Conservation (phyloP, 1,140 invertebrate species). For the Drosophila sechellia region DNA sequence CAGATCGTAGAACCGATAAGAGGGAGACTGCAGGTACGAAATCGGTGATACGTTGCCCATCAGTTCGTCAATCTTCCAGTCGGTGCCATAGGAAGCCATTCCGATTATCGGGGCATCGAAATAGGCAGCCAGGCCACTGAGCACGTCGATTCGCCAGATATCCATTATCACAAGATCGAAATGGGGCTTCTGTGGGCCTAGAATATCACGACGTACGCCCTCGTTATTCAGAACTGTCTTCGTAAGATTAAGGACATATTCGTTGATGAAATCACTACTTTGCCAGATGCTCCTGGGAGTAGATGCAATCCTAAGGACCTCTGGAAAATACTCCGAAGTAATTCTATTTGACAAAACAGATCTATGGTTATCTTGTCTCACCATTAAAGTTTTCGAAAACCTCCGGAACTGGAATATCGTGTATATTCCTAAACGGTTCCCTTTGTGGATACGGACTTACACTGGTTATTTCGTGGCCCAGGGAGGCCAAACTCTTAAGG, state of each 20-base stretch:
- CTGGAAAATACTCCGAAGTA: neutral
- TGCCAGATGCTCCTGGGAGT: neutral
- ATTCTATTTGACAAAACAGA: no score
- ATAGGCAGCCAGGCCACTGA: conserved; percentile 16
- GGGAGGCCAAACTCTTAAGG: conserved; percentile 16
- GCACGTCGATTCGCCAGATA: conserved; percentile 14
- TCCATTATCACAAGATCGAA: conserved; percentile 30
- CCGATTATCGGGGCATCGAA: conserved; percentile 29
- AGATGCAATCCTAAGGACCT: neutral
- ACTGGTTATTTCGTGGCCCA: conserved; percentile 27
- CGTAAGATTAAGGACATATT: conserved; percentile 13
- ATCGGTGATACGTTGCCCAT: conserved; percentile 27
- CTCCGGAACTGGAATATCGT: conserved; percentile 19
- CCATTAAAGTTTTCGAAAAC: conserved; percentile 18
- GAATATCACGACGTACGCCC: conserved; percentile 10
- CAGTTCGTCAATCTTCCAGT: conserved; percentile 38
- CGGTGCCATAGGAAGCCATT: conserved; percentile 25
- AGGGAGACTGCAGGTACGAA: conserved; percentile 25
- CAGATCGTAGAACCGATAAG: neutral
- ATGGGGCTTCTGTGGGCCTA: conserved; percentile 1
- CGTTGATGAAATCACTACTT: conserved; percentile 6
- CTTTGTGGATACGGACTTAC: conserved; percentile 19
- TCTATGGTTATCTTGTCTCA: neutral
- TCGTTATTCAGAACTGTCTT: conserved; percentile 20
- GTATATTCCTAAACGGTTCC: conserved; percentile 8